Evolutionary conservation across 2,113 vertebrate species (phyloP), one percentile per base, ranked within the genome.

Genomic region (Cyanoderma ruficeps): DNA sequence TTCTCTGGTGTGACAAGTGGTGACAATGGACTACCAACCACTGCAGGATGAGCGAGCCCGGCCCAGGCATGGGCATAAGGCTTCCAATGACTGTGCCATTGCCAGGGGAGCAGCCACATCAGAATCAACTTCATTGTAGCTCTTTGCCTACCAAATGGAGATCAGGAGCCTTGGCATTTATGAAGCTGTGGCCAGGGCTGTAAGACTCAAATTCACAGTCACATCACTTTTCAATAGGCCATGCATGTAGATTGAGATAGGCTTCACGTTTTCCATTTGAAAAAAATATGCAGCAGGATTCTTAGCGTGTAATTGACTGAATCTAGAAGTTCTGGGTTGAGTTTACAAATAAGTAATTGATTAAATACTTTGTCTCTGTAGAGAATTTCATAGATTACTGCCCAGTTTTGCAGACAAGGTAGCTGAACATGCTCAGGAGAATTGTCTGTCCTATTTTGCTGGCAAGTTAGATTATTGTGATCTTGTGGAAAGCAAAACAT

Each of bases 11-110:
- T 4, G 4, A 46, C 30, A 59, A 14, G 35, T 7, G 7, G n/a
- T 30, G 31, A n/a, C 35, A 28, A 2, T 60, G 55, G 33, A 5
- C 61, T 47, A 4, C 61, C 25, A 75, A 1, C 5, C 33, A 12
- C 56, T 6, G n/a, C 52, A 10, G 28, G 7, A 4, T 28, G 31
- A 25, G 61, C 28, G 28, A 18, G 33, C 60, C 4, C 1, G 3
- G 56, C 6, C 0, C 39, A 57, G 44, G 18, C 30, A 16, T 0
- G 3, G 27, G 21, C 22, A 47, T 4, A 2, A 44, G 0, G 0
- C 52, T 75, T 19, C 39, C 83, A 27, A 8, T 21, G 53, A 7
- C 52, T 23, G 50, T 35, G 60, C 47, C 1, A 1, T 21, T 76
- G 57, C 52, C 57, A 30, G 4, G 8, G n/a, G 4, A 89, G 5